Percentiles rank a stretch among this genome's conserved stretches.
Evolutionary conservation across 2,888 invertebrate genomes (phyloP).

Genomic region (Amblyteles armatorius): DNA sequence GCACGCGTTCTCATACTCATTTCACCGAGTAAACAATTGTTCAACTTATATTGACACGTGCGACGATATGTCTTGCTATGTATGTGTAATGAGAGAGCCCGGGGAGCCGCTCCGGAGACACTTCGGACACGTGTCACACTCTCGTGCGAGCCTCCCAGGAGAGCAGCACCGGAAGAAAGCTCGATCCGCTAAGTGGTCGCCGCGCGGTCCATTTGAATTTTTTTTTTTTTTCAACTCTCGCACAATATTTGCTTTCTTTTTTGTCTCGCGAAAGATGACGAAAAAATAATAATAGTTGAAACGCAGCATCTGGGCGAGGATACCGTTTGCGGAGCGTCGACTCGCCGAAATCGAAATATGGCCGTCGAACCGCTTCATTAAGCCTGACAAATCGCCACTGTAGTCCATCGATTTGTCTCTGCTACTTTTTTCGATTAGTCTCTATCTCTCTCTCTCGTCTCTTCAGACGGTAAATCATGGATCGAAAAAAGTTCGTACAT

Average conservation of each 20-base stretch:
- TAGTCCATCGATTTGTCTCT: conserved; percentile 23
- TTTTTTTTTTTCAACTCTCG: conserved; percentile 8
- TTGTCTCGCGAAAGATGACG: conserved; percentile 1
- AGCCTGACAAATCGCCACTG: conserved; percentile 5
- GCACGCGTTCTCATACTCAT: conserved; percentile 49
- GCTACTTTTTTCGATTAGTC: background rate
- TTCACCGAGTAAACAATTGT: conserved; percentile 62
- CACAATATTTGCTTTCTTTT: conserved; percentile 40
- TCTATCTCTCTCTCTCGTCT: background rate
- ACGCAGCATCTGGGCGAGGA: background rate
- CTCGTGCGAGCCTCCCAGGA: conserved; percentile 35
- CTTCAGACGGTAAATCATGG: conserved; percentile 1
- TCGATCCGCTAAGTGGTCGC: conserved; percentile 47
- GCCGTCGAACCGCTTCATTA: background rate
- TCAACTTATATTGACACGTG: conserved; percentile 66
- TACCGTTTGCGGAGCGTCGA: background rate
- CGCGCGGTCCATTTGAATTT: conserved; percentile 51
- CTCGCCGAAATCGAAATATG: background rate
- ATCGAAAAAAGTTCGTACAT: conserved; percentile 4
- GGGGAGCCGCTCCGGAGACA: conserved; percentile 39
- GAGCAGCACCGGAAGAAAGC: conserved; percentile 51
- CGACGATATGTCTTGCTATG: conserved; percentile 51
- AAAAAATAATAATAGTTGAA: conserved; percentile 28
- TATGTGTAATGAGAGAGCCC: conserved; percentile 15
- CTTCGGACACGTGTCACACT: conserved; percentile 63